phyloP scores from a whole-genome alignment of 2,888 invertebrate genomes.

The Blastobasis lacticolella region DNA sequence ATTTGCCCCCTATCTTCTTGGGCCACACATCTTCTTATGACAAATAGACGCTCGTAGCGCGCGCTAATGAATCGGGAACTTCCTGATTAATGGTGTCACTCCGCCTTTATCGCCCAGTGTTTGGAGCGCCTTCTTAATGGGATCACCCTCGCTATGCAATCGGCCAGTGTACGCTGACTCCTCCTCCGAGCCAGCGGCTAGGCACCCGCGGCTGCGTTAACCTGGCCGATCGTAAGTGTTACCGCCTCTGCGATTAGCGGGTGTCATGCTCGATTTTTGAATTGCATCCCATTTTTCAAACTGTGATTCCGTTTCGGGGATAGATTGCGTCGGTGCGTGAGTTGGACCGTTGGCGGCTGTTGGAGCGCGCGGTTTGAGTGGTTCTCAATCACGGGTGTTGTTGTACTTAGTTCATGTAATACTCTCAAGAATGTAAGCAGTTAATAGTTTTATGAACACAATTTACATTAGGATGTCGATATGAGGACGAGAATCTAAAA shows the following conservation, averaged over 20 bases:
- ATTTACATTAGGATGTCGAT: too few relatives aligned
- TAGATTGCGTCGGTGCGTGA: conserved; percentile 3
- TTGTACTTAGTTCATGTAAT: too few relatives aligned
- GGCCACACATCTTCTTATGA: conserved; percentile 54
- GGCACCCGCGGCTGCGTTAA: conserved; percentile 19
- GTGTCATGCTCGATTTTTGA: conserved; percentile 30
- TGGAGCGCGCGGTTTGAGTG: too few relatives aligned
- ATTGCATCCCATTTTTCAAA: conserved; percentile 33
- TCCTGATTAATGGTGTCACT: conserved; percentile 65
- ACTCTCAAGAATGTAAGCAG: too few relatives aligned
- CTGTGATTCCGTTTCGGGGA: conserved; percentile 15
- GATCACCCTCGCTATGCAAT: conserved; percentile 39
- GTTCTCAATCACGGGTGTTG: too few relatives aligned
- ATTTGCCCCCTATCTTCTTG: conserved; percentile 25
- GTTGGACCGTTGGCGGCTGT: too few relatives aligned
- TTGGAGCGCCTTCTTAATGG: conserved; percentile 53
- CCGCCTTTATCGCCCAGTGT: conserved; percentile 45
- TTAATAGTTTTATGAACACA: too few relatives aligned
- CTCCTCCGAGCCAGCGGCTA: conserved; percentile 15
- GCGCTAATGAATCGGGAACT: conserved; percentile 61
- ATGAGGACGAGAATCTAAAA: too few relatives aligned
- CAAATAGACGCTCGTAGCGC: conserved; percentile 49
- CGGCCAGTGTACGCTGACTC: conserved; percentile 23
- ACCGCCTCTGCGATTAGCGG: conserved; percentile 31
- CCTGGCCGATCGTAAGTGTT: conserved; percentile 22